A percentile compares a stretch with the other conserved stretches of the same genome.
Evolutionary conservation across 2,113 vertebrate genomes (phyloP).

Genomic region (Myotis davidii): DNA sequence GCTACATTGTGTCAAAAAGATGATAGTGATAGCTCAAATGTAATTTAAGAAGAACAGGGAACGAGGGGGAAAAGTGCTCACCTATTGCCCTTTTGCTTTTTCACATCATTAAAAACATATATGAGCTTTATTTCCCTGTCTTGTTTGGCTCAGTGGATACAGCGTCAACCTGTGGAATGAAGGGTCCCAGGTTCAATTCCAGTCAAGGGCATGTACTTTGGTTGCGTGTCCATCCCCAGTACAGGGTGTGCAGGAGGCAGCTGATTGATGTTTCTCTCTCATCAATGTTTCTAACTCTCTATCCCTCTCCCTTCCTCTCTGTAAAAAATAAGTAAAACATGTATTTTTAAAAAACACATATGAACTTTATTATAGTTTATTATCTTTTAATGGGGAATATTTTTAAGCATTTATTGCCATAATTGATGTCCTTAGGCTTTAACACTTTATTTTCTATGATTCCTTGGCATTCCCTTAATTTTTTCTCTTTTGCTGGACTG

Average conservation of each 20-base stretch:
- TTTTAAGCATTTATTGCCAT: constrained; percentile 51
- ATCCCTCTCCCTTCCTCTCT: too few species aligned
- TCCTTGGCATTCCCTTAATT: constrained; percentile 49
- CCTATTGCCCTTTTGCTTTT: constrained; percentile 36
- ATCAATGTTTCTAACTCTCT: too few species aligned
- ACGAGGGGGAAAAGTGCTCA: not conserved
- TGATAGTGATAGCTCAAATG: not conserved
- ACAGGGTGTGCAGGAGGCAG: too few species aligned
- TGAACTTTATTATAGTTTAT: too few species aligned
- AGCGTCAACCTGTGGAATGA: too few species aligned
- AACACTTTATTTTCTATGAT: constrained; percentile 37
- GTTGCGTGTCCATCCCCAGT: too few species aligned
- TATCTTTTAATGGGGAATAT: not conserved
- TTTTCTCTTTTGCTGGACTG: constrained; percentile 17
- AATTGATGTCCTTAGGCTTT: constrained; percentile 53
- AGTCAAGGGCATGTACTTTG: too few species aligned
- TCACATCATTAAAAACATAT: constrained; percentile 57
- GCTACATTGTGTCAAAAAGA: not conserved
- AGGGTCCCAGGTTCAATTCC: too few species aligned
- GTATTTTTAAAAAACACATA: too few species aligned
- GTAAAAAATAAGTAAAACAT: too few species aligned
- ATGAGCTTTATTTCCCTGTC: constrained; percentile 30
- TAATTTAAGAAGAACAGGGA: constrained; percentile 29
- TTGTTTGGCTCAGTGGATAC: too few species aligned
- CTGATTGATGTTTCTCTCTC: too few species aligned